Evolutionary conservation across 2,888 invertebrate species (phyloP), one percentile per base, ranked within the genome.

Genomic region (Cheilosia vernalis): DNA sequence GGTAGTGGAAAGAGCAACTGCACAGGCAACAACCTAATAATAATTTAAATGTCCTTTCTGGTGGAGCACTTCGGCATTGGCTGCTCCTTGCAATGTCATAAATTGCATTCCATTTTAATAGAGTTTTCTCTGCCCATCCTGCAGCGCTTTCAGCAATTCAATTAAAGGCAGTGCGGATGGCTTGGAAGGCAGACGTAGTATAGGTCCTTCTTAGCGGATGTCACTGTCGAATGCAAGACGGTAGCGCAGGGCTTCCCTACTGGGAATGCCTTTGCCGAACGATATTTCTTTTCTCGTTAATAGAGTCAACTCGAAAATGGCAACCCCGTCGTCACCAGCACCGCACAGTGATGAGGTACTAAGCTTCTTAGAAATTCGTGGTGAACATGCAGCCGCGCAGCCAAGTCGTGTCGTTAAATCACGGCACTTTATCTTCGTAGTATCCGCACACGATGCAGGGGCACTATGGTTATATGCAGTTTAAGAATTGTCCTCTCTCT

Each of bases 41-140:
- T 80, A 84, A 80, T 80, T 80, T 80, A 76, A 84, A 84, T 84
- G 84, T 80, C 84, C 80, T 70, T 80, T 79, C 74, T 58, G 53
- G 27, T 27, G 69, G 53, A 30, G 47, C 64, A 42, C 55, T 64
- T 47, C 27, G 30, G 49, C 72, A 64, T 56, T 63, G 44, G 17
- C 42, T 27, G 24, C 53, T 69, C 69, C 74, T 74, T 69, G 69
- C 67, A 79, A 84, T 63, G 66, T 80, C 84, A 84, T 84, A 84
- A 84, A 84, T 84, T 84, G 84, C 80, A 80, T 80, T 84, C 74
- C 74, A 64, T 84, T 84, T 84, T 84, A 80, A 84, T 80, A 80
- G 69, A 76, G 74, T 84, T 84, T 74, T 64, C 55, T 61, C 51
- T 63, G 9, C 27, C 66, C 42, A 24, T 74, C 73, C 67, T 80